phyloP scores from a whole-genome alignment of 2,113 vertebrate genomes.

The Leuciscus idus region DNA sequence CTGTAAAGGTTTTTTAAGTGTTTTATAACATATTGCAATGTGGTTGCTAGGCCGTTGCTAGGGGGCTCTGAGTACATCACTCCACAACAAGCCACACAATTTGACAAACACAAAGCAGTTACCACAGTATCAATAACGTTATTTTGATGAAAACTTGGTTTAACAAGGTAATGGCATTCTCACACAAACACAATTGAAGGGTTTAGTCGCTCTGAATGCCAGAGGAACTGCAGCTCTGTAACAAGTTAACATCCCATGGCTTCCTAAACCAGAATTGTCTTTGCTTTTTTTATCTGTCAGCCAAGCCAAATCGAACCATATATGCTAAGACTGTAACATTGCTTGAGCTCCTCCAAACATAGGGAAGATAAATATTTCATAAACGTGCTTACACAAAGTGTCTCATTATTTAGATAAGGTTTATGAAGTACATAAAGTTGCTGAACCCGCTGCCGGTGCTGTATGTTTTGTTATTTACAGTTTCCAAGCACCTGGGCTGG shows the following conservation, averaged over 20 bases:
- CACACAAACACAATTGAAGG: background rate
- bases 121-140: background rate
- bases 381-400: background rate
- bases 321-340: background rate
- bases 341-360: background rate
- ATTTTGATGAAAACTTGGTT: background rate
- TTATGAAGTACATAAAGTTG: conserved; percentile 11
- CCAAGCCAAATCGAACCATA: background rate
- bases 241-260: background rate
- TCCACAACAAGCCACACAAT: background rate
- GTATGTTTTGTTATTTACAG: background rate
- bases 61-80: background rate
- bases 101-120: background rate
- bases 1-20: background rate
- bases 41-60: background rate
- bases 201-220: background rate
- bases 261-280: background rate
- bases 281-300: background rate
- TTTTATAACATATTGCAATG: background rate
- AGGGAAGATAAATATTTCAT: background rate
- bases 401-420: conserved; percentile 20
- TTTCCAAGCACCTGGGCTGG: conserved; percentile 32
- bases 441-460: background rate
- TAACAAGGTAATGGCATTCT: background rate
- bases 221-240: background rate